phyloP scores from a whole-genome alignment of 1,140 invertebrate genomes.

The Amphibalanus amphitrite region DNA sequence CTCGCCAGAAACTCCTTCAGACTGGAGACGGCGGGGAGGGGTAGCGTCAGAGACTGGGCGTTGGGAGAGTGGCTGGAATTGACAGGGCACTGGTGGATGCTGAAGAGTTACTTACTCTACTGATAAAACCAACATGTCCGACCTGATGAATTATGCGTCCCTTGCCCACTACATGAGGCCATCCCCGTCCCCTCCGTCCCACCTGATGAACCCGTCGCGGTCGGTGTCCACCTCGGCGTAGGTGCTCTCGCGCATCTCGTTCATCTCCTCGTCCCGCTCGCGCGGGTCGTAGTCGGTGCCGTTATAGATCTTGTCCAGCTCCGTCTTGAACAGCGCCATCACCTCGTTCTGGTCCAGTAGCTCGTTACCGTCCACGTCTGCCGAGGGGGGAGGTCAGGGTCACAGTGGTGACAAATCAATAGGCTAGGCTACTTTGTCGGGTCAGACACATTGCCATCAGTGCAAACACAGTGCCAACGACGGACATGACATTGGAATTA shows the following conservation, averaged over 20 bases:
- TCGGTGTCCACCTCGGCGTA: conserved; percentile 83
- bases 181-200: too few species aligned
- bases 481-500: too few species aligned
- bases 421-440: too few species aligned
- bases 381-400: conserved; percentile 13
- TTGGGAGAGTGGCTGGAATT: too few species aligned
- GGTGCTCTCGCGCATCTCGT: conserved; percentile 94
- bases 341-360: conserved; percentile 89
- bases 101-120: too few species aligned
- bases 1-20: not conserved
- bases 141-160: too few species aligned
- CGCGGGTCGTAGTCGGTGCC: conserved; percentile 71
- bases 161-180: too few species aligned
- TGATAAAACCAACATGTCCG: too few species aligned
- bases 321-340: conserved; percentile 80
- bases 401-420: not conserved
- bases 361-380: conserved; percentile 85
- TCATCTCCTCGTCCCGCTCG: conserved; percentile 90
- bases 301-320: conserved; percentile 81
- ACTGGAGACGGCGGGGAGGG: not conserved
- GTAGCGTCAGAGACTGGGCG: too few species aligned
- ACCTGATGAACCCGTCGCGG: conserved; percentile 71
- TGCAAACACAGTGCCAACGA: too few species aligned
- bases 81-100: too few species aligned
- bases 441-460: too few species aligned